Percentiles rank a stretch among this genome's conserved stretches.
Evolutionary conservation across 1,140 invertebrate genomes (phyloP).

Genomic region (Caenorhabditis elegans): DNA sequence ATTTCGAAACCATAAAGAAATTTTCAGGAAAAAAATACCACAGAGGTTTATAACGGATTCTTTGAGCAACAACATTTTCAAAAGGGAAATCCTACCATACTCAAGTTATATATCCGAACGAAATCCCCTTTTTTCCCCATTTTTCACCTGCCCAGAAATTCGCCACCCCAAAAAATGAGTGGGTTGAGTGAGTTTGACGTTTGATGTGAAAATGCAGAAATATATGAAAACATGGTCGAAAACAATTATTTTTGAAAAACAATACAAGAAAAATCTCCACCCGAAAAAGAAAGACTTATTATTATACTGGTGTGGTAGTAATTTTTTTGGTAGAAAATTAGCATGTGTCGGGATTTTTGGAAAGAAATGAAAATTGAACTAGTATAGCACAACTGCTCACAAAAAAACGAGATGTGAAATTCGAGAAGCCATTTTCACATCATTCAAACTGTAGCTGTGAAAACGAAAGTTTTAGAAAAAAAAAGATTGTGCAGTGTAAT

Average conservation of each 20-base stretch:
- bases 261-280: neutral
- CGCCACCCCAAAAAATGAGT: neutral
- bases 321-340: too few species aligned
- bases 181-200: neutral
- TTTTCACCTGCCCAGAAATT: neutral
- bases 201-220: neutral
- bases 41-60: too few species aligned
- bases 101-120: slow-evolving; percentile 19
- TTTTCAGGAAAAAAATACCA: too few species aligned
- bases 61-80: too few species aligned
- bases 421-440: slow-evolving; percentile 26
- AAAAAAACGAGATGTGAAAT: neutral
- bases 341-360: neutral
- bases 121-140: neutral
- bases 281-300: too few species aligned
- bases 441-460: neutral
- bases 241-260: slow-evolving; percentile 13
- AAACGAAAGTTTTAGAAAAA: too few species aligned
- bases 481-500: too few species aligned
- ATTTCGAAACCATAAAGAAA: too few species aligned
- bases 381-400: neutral
- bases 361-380: neutral
- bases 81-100: neutral
- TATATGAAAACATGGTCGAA: neutral
- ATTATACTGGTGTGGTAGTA: too few species aligned